Evolutionary conservation across 2,797 vertebrate genomes (phyloP).

Genomic region (Sebastes umbrosus): DNA sequence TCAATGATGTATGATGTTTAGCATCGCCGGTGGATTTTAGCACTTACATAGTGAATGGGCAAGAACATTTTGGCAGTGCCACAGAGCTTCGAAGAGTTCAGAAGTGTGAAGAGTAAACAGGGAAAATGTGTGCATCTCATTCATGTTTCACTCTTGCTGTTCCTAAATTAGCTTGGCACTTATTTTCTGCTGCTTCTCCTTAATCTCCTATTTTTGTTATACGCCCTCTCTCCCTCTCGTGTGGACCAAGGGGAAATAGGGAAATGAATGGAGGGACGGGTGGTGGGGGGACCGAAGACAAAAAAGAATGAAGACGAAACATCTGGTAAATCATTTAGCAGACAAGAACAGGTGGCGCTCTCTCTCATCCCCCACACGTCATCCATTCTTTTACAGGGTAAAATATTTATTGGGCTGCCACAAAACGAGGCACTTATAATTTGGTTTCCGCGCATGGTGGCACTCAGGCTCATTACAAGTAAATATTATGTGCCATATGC

Average conservation of each 20-base stretch:
- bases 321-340: conserved; percentile 62
- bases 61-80: neutral
- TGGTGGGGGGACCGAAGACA: conserved; percentile 2
- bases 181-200: neutral
- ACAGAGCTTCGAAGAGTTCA: neutral
- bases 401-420: conserved; percentile 75
- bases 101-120: neutral
- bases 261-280: conserved; percentile 16
- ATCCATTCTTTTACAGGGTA: conserved; percentile 61
- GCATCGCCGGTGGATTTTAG: neutral
- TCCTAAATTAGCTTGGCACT: conserved; percentile 31
- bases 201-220: conserved; percentile 19
- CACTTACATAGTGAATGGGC: neutral
- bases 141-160: neutral
- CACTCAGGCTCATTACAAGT: conserved; percentile 69
- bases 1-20: conserved; percentile 25
- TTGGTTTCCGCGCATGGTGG: conserved; percentile 63
- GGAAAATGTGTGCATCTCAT: conserved; percentile 1
- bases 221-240: neutral
- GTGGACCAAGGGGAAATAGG: conserved; percentile 3
- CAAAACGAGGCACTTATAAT: conserved; percentile 61
- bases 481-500: conserved; percentile 70
- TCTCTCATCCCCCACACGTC: conserved; percentile 43
- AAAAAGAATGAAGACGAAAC: conserved; percentile 39
- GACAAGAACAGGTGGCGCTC: conserved; percentile 65